Evolutionary conservation across 2,888 invertebrate genomes (phyloP).

Genomic region (Zootermopsis nevadensis): DNA sequence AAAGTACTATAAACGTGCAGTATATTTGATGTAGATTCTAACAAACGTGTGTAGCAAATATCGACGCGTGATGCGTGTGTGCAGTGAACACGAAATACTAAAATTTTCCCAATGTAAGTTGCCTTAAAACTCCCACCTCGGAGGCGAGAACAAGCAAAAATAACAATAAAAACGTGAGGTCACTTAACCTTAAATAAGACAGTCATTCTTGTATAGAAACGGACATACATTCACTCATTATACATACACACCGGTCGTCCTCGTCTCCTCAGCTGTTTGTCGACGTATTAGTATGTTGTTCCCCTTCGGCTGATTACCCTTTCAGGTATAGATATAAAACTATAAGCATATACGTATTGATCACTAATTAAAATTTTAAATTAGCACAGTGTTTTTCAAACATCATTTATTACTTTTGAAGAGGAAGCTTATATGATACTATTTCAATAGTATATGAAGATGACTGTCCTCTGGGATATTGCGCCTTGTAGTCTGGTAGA

Average conservation of each 20-base stretch:
- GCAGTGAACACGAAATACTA: not conserved
- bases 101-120: not conserved
- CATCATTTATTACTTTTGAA: too few relatives aligned
- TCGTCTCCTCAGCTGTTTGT: slow-evolving; percentile 39
- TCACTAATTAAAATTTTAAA: not conserved
- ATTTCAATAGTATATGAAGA: too few relatives aligned
- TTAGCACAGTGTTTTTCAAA: too few relatives aligned
- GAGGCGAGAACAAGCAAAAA: slow-evolving; percentile 40
- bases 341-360: not conserved
- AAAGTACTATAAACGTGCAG: too few relatives aligned
- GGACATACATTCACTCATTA: slow-evolving; percentile 40
- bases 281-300: not conserved
- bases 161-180: slow-evolving; percentile 6
- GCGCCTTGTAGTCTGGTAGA: too few relatives aligned
- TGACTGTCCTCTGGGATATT: too few relatives aligned
- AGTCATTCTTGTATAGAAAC: slow-evolving; percentile 13
- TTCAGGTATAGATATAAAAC: not conserved
- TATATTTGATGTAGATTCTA: too few relatives aligned
- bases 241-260: slow-evolving; percentile 48
- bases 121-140: not conserved
- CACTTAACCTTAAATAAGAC: slow-evolving; percentile 32
- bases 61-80: not conserved
- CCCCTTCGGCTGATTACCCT: not conserved
- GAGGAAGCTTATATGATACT: too few relatives aligned
- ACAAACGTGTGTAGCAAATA: not conserved